Percentiles rank a stretch among this genome's conserved stretches.
phyloP scores from a whole-genome alignment of 2,797 vertebrate genomes.

The Lutjanus campechanus region DNA sequence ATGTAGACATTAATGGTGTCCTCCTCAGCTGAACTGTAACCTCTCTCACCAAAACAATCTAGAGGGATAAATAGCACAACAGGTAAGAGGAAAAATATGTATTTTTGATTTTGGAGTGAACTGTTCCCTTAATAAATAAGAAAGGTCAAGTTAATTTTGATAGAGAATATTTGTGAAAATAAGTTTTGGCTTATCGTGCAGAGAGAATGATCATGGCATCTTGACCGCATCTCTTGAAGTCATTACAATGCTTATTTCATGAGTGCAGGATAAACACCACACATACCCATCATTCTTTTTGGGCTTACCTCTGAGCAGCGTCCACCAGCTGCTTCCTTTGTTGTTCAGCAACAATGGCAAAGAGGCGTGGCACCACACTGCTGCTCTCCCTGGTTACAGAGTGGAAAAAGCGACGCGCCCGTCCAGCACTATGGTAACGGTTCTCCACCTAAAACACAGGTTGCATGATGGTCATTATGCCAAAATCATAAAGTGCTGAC shows the following conservation, averaged over 20 bases:
- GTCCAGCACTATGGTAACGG: conserved; percentile 90
- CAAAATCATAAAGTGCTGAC: neutral
- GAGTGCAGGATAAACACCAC: neutral
- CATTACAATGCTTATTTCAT: conserved; percentile 1
- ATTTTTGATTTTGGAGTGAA: no score
- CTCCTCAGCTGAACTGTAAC: no score
- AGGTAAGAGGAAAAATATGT: no score
- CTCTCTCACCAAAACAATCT: no score
- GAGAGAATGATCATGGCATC: neutral
- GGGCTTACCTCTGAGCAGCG: conserved; percentile 89
- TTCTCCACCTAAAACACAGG: conserved; percentile 84
- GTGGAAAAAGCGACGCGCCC: conserved; percentile 92
- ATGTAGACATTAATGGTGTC: no score
- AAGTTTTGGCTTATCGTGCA: neutral
- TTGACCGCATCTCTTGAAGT: neutral
- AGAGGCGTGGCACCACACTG: conserved; percentile 90
- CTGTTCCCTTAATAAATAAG: no score
- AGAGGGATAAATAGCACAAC: no score
- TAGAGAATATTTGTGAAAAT: neutral
- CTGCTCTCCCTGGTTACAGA: conserved; percentile 81
- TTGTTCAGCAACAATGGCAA: conserved; percentile 92
- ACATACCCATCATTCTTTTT: conserved; percentile 14
- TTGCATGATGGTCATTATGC: neutral
- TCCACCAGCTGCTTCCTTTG: conserved; percentile 91
- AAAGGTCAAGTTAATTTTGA: neutral